Evolutionary conservation across 2,888 invertebrate species (phyloP).

Genomic region (Hofmannophila pseudospretella): DNA sequence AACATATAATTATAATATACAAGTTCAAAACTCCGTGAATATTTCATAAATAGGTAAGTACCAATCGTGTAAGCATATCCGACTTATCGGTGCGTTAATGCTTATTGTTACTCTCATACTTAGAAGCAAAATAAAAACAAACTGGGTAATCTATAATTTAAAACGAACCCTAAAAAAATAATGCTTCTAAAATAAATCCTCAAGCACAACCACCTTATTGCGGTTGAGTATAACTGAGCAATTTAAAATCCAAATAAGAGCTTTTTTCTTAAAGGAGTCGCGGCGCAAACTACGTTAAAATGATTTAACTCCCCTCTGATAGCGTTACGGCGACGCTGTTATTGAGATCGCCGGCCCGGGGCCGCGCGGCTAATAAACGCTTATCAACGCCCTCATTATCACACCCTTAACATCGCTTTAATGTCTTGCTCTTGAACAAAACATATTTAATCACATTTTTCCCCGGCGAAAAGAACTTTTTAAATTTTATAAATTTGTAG

Average conservation of each 20-base stretch:
- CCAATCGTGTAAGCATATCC: too few species aligned
- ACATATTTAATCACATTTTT: conserved; percentile 79
- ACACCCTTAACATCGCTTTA: conserved; percentile 79
- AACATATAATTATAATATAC: too few species aligned
- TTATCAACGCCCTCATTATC: conserved; percentile 78
- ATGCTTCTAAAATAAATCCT: conserved; percentile 41
- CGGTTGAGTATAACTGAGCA: conserved; percentile 32
- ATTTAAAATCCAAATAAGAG: conserved; percentile 57
- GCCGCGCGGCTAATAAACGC: conserved; percentile 73
- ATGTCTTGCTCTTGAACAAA: conserved; percentile 78
- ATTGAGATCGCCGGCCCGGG: conserved; percentile 57
- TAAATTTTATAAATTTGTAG: conserved; percentile 64
- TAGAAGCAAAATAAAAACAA: not conserved
- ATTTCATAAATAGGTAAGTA: too few species aligned
- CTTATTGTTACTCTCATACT: too few species aligned
- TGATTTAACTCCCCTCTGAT: conserved; percentile 75
- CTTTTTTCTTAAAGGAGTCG: conserved; percentile 61
- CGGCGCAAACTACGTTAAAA: conserved; percentile 70
- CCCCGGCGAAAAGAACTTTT: conserved; percentile 62
- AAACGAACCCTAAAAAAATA: conserved; percentile 18
- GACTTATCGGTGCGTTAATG: too few species aligned
- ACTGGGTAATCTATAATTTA: not conserved
- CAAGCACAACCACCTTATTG: conserved; percentile 22
- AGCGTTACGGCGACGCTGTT: conserved; percentile 57
- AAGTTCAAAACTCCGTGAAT: too few species aligned